Conservation (phyloP, 2,797 vertebrate genomes). For the Crenuchus spilurus region DNA sequence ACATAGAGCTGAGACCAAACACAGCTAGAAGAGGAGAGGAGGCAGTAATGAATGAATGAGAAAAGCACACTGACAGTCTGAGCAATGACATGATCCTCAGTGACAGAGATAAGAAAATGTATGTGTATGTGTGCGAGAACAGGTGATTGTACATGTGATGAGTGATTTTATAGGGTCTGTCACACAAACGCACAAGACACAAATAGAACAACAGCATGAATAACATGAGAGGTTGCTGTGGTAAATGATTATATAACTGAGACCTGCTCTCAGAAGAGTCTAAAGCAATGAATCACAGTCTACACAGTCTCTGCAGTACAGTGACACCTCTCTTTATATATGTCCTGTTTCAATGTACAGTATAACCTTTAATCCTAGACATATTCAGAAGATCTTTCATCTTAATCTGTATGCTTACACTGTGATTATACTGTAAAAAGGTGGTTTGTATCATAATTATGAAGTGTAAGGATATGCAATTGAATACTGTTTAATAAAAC, state of each 20-base stretch:
- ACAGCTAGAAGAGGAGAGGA: conserved; percentile 3
- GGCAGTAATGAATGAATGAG: conserved; percentile 41
- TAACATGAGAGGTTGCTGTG: background rate
- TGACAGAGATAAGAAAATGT: too few relatives aligned
- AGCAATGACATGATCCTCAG: background rate
- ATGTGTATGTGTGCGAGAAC: background rate
- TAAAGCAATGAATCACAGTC: conserved; percentile 8
- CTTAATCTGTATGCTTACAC: background rate
- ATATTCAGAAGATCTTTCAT: background rate
- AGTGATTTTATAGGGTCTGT: background rate
- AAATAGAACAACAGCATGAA: background rate
- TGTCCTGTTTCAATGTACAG: too few relatives aligned
- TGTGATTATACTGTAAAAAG: too few relatives aligned
- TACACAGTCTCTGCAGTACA: background rate
- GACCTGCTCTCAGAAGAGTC: conserved; percentile 1
- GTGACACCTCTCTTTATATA: background rate
- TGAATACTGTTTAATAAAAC: too few relatives aligned
- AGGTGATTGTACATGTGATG: conserved; percentile 11
- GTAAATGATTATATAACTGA: conserved; percentile 19
- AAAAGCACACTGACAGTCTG: conserved; percentile 26
- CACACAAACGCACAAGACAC: background rate
- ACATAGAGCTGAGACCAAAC: background rate
- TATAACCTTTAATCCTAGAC: background rate
- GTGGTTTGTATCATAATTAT: too few relatives aligned
- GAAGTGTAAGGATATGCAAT: too few relatives aligned